Evolutionary conservation across 2,888 invertebrate genomes (phyloP).

Genomic region (Copidosoma aretas): DNA sequence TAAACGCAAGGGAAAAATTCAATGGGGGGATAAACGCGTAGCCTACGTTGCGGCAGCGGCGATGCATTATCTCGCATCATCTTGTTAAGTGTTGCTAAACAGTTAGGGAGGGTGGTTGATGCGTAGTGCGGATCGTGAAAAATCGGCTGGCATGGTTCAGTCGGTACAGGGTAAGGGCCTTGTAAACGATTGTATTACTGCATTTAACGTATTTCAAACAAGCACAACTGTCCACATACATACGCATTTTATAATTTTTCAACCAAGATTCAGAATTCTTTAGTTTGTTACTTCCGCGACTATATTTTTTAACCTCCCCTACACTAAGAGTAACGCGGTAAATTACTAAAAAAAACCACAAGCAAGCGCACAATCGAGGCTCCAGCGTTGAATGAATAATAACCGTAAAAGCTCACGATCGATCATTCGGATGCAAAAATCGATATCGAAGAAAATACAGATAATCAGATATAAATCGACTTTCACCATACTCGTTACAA

Average conservation of each 20-base stretch:
- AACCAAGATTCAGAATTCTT: no score
- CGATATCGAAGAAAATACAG: background rate
- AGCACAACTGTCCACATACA: no score
- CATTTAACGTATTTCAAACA: no score
- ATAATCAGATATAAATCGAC: slow-evolving; percentile 15
- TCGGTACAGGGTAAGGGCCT: no score
- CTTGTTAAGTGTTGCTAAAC: slow-evolving; percentile 22
- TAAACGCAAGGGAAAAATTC: background rate
- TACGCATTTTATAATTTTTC: no score
- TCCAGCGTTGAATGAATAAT: slow-evolving; percentile 7
- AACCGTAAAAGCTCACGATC: slow-evolving; percentile 9
- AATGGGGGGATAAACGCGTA: background rate
- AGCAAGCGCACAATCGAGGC: background rate
- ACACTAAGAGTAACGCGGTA: background rate
- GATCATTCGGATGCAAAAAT: slow-evolving; percentile 4
- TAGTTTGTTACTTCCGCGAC: background rate
- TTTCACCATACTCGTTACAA: slow-evolving; percentile 29
- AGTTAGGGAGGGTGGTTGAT: no score
- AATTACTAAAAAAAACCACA: background rate
- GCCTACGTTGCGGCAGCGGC: background rate
- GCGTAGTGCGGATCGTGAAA: no score
- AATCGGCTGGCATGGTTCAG: no score
- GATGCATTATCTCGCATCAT: slow-evolving; percentile 23
- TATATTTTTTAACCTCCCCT: background rate
- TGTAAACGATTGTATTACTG: no score